Percentiles rank a stretch among this genome's conserved stretches.
Conservation (phyloP, 2,113 vertebrate genomes). For the Mola mola region DNA sequence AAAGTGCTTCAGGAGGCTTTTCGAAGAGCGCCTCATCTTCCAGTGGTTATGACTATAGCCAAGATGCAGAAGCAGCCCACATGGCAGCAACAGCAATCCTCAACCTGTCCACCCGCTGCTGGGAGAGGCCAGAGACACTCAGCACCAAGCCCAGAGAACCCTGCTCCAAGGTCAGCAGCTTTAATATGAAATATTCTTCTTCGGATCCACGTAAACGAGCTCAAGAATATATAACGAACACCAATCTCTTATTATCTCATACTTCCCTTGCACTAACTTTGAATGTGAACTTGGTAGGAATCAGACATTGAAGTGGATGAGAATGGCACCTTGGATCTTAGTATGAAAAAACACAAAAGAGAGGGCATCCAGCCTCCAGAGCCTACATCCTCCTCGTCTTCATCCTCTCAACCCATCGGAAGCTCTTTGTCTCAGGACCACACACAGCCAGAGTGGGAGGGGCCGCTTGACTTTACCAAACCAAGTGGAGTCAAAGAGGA, state of each 20-base stretch:
- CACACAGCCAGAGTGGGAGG: conserved; percentile 92
- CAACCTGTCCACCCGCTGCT: conserved; percentile 98
- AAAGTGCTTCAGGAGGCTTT: conserved; percentile 86
- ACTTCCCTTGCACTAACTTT: neutral
- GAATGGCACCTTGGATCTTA: conserved; percentile 96
- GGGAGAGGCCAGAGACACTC: conserved; percentile 96
- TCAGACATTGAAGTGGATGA: conserved; percentile 96
- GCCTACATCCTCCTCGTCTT: conserved; percentile 77
- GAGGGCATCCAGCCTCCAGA: conserved; percentile 89
- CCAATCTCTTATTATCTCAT: too few relatives aligned
- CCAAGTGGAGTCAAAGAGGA: conserved; percentile 90
- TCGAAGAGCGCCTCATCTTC: conserved; percentile 87
- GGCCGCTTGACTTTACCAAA: conserved; percentile 95
- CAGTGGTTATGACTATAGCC: conserved; percentile 92
- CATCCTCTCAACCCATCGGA: conserved; percentile 83
- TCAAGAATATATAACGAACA: too few relatives aligned
- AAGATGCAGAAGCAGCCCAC: conserved; percentile 96
- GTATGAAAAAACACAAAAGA: conserved; percentile 92
- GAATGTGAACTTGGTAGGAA: conserved; percentile 74
- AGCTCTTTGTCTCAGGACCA: conserved; percentile 88
- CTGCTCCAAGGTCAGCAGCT: conserved; percentile 84
- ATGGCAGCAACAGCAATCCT: conserved; percentile 99
- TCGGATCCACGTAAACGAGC: too few relatives aligned
- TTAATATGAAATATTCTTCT: too few relatives aligned
- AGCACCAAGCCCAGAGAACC: conserved; percentile 88